Base-by-base conservation (phyloP, 2,797 vertebrate species). In the Natrix natrix region DNA sequence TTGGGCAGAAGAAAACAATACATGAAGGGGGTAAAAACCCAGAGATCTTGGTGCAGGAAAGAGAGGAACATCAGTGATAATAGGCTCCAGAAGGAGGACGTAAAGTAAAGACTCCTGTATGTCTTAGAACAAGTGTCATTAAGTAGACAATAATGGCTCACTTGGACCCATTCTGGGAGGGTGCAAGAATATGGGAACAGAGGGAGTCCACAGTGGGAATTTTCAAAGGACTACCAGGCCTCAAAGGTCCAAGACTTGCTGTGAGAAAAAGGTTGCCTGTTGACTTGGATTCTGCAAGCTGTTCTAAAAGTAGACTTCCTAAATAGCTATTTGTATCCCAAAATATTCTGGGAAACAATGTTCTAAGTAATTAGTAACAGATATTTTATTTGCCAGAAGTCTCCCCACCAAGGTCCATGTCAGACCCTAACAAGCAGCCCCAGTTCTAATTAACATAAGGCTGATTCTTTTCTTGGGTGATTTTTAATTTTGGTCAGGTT, bases 391-490 rank as follows among this genome's bases (percentile, higher is more conserved):
- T 37, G 60, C 22, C 54, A 91, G 90, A 52, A 87, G 10, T 8
- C 56, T 92, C 60, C 63, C 91, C 90, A 24, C 4, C 74, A 2
- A 89, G 28, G 24, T 93, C 91, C 63, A 48, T 8, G 0, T 26
- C 0, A 0, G 63, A 0, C 1, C 37, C n/a, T 12, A 37, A 0
- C 12, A 52, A 90, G 11, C 0, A 16, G 52, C 52, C 54, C 8
- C 0, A 0, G 56, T 89, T 91, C 89, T 92, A 48, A 90, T 57
- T 74, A 22, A 87, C 32, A 56, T 66, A 52, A 87, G 0, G 55
- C 26, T 66, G 93, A 89, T 93, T 52, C 92, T 74, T 78, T 78
- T 32, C 93, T 63, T 37, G 74, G 48, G 92, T 0, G 8, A 78
- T 92, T 10, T 93, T 89, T 93, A 93, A 91, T 61, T 37, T 91